Percentiles rank a stretch among this genome's conserved stretches.
phyloP scores from a whole-genome alignment of 2,888 invertebrate genomes.

The Pseudoips prasinana region DNA sequence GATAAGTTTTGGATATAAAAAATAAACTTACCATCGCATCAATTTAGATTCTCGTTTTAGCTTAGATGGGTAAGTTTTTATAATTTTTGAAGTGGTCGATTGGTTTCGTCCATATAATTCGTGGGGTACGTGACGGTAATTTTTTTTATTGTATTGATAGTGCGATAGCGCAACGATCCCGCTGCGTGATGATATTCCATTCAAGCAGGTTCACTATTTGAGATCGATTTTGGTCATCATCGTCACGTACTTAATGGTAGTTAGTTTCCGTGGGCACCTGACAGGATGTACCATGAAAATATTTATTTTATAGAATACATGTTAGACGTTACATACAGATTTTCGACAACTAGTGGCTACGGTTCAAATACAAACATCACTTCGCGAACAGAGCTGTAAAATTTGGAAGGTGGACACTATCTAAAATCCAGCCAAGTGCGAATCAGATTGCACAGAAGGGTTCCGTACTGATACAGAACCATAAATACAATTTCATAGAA shows the following conservation, averaged over 20 bases:
- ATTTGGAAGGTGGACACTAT: too few species aligned
- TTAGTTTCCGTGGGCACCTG: slow-evolving; percentile 19
- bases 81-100: slow-evolving; percentile 59
- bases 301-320: slow-evolving; percentile 1
- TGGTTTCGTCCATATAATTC: slow-evolving; percentile 68
- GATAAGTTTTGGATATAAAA: slow-evolving; percentile 58
- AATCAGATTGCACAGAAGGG: too few species aligned
- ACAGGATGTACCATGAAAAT: slow-evolving; percentile 6
- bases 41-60: slow-evolving; percentile 54
- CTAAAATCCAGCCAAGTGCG: too few species aligned
- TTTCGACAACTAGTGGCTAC: too few species aligned
- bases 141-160: slow-evolving; percentile 45
- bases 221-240: slow-evolving; percentile 43
- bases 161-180: slow-evolving; percentile 45
- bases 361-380: too few species aligned
- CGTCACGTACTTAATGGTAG: slow-evolving; percentile 52
- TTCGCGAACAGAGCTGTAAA: too few species aligned
- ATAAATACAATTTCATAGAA: too few species aligned
- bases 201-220: slow-evolving; percentile 61
- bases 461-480: too few species aligned
- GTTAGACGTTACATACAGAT: too few species aligned
- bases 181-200: slow-evolving; percentile 62
- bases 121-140: slow-evolving; percentile 71
- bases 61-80: slow-evolving; percentile 65
- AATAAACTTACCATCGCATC: slow-evolving; percentile 48